Evolutionary conservation across 2,113 vertebrate species (phyloP), one percentile per base, ranked within the genome.

Genomic region (Hippocampus comes): DNA sequence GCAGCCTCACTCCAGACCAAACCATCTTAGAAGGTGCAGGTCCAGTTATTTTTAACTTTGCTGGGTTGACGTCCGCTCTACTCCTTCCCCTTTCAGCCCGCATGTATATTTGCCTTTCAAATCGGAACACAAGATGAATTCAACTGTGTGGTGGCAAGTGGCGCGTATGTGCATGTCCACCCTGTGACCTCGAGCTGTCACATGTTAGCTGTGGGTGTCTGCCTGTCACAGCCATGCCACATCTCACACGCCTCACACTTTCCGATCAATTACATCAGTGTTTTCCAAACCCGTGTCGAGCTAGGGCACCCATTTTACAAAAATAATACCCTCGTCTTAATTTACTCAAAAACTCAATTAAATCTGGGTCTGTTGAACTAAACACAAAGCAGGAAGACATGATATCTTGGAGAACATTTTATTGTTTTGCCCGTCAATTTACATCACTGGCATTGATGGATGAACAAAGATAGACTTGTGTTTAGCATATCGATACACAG

Each of bases 31-130:
- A 88, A 84, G 84, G 88, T 87, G 77, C 75, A 72, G 78, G 68
- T 85, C 68, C 73, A 48, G 81, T 87, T 91, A 91, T 90, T 92
- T 92, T 87, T 89, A 91, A 89, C 89, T 76, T 72, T 60, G 78
- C 70, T 74, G 79, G 71, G 74, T 90, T 87, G 88, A 76, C 80
- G 72, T 81, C 53, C 27, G 41, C 81, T 81, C 6, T 80, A 80
- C 69, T 53, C 17, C 41, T 64, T 79, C 79, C 76, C 76, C 71
- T 82, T 75, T 49, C 73, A 65, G 79, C 27, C 4, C 78, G 72
- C 87, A 78, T 80, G 79, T 82, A 86, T 75, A 81, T 77, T 63
- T 56, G 71, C 48, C n/a, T 72, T 70, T 56, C 71, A 68, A 59
- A 61, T 51, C 23, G 69, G 25, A 60, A 79, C 65, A 55, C 21